Percentiles rank a stretch among this genome's conserved stretches.
Evolutionary conservation across 2,113 vertebrate species (phyloP).

Genomic region (Plecturocebus donacophilus): DNA sequence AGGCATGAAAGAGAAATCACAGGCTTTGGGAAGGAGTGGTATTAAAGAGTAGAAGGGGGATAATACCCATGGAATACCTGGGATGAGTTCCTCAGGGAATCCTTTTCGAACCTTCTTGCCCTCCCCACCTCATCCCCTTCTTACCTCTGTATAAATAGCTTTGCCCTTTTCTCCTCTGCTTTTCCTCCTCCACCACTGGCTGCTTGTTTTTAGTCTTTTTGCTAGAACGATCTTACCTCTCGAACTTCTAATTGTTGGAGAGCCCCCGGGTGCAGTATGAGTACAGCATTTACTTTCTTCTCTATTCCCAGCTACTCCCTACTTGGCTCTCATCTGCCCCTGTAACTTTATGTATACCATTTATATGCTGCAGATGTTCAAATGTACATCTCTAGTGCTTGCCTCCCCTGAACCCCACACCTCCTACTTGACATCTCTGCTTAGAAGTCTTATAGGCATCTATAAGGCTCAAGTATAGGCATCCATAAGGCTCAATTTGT

Average conservation of each 20-base stretch:
- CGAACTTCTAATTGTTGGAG: neutral
- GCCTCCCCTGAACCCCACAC: neutral
- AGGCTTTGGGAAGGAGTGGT: neutral
- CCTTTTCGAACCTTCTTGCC: neutral
- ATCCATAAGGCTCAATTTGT: neutral
- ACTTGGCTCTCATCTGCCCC: neutral
- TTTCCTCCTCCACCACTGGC: neutral
- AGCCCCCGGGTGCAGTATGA: neutral
- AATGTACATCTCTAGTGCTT: neutral
- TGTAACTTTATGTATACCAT: neutral
- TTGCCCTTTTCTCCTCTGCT: neutral
- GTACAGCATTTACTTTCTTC: neutral
- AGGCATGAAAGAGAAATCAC: neutral
- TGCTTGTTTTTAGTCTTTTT: neutral
- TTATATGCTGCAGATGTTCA: neutral
- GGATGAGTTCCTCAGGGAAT: too few species aligned
- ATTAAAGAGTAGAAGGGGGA: too few species aligned
- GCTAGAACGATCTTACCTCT: neutral
- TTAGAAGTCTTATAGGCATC: neutral
- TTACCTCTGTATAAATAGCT: neutral
- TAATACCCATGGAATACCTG: neutral
- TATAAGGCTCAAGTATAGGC: too few species aligned
- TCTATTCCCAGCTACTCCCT: neutral
- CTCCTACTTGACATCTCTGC: neutral
- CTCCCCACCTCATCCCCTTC: neutral